phyloP scores from a whole-genome alignment of 2,113 vertebrate species.

The Beaufortia kweichowensis region DNA sequence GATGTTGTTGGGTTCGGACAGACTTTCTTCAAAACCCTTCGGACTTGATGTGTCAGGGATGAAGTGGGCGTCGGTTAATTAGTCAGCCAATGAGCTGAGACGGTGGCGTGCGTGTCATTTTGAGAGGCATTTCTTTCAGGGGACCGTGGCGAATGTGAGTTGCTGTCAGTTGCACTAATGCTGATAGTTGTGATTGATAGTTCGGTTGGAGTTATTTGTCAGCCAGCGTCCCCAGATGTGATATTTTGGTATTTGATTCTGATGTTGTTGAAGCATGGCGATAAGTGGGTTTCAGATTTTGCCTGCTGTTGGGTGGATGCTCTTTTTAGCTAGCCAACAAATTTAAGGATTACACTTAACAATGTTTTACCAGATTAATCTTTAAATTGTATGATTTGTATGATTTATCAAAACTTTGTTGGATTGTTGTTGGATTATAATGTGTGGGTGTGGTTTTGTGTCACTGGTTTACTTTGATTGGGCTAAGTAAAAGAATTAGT shows the following conservation, averaged over 20 bases:
- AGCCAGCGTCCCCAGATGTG: conserved; percentile 57
- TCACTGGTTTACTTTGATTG: background rate
- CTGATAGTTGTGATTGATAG: conserved; percentile 63
- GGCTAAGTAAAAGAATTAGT: background rate
- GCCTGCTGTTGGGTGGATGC: conserved; percentile 29
- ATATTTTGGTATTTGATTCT: conserved; percentile 52
- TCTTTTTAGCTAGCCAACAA: conserved; percentile 29
- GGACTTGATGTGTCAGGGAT: conserved; percentile 58
- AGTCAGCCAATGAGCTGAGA: conserved; percentile 55
- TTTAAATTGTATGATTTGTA: no score
- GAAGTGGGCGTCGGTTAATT: conserved; percentile 58
- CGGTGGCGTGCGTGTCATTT: conserved; percentile 25
- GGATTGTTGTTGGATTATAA: background rate
- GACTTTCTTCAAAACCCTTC: conserved; percentile 34
- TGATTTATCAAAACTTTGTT: background rate
- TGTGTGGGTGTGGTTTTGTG: no score
- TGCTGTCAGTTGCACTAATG: conserved; percentile 48
- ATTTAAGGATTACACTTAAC: background rate
- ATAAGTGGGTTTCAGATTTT: conserved; percentile 20
- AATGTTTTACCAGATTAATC: no score
- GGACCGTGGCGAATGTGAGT: conserved; percentile 40
- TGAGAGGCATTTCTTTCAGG: conserved; percentile 1
- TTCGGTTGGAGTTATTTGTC: conserved; percentile 60
- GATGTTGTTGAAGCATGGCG: conserved; percentile 46
- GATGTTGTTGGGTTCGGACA: background rate